Evolutionary conservation across 2,113 vertebrate species (phyloP), one percentile per base, ranked within the genome.

Genomic region (Sialia sialis): DNA sequence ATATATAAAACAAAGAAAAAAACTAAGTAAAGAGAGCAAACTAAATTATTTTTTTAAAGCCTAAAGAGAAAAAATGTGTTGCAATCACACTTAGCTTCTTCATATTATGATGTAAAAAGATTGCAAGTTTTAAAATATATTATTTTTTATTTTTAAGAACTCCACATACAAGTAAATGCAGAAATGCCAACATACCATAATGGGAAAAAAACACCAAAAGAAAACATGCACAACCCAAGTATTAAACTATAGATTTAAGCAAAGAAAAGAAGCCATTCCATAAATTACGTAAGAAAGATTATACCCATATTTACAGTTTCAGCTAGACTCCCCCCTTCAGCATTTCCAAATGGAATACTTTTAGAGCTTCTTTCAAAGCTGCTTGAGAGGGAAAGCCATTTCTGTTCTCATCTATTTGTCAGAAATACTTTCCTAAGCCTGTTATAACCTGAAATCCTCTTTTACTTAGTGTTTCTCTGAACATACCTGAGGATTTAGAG

Each of bases 381-480:
- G 78, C 51, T 82, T 96, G 98, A 66, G 91, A 89, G 32, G 98
- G 95, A 78, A 96, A 68, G 72, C 98, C 96, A 58, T 72, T 96
- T 87, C 94, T 91, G 60, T 94, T 92, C 22, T 95, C 96, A 79
- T 98, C 98, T 77, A 95, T 7, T 12, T 94, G 87, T 70, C 78
- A 46, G 68, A 98, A 97, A 68, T 97, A 93, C 79, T 97, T 98
- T 89, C 96, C 97, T 84, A 98, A 90, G 78, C 97, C 93, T 19
- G 97, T 98, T 80, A 98, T n/a, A 91, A 98, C 93, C 52, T 63
- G 59, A 84, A 98, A 96, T 81, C 94, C 97, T 96, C 95, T 98
- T 91, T 95, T 97, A 51, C 49, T 84, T 38, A 98, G 60, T 27
- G 97, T 96, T 44, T 94, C 79, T 95, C 94, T 97, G 43, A 98